Evolutionary conservation across 2,113 vertebrate genomes (phyloP).

Genomic region (Neopipo cinnamomea): DNA sequence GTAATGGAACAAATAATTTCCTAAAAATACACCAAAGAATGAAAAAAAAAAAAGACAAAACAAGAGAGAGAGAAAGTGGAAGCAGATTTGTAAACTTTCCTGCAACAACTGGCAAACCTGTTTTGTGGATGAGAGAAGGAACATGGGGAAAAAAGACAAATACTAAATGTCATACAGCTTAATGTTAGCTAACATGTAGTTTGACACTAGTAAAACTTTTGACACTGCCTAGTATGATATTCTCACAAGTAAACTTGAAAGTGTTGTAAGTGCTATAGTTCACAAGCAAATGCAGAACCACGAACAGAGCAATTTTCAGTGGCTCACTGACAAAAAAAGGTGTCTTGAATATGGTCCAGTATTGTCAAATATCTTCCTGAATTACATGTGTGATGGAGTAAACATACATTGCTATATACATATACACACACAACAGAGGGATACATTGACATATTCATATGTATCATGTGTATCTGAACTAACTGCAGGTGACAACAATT

Average conservation of each 20-base stretch:
- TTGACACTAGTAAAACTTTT: background rate
- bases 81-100: background rate
- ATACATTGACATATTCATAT: background rate
- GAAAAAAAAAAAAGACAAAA: background rate
- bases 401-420: background rate
- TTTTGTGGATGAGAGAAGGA: background rate
- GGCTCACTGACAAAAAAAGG: background rate
- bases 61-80: fast-evolving
- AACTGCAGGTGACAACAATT: background rate
- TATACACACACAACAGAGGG: background rate
- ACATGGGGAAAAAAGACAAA: background rate
- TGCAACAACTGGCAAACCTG: background rate
- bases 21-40: background rate
- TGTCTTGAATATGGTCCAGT: background rate
- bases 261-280: background rate
- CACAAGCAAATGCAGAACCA: background rate
- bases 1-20: background rate
- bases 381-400: background rate
- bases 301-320: background rate
- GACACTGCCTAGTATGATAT: background rate
- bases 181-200: background rate
- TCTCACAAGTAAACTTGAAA: background rate
- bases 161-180: background rate
- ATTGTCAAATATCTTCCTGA: background rate
- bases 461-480: background rate